Conservation (phyloP, 2,113 vertebrate genomes). For the Nothobranchius kuhntae region DNA sequence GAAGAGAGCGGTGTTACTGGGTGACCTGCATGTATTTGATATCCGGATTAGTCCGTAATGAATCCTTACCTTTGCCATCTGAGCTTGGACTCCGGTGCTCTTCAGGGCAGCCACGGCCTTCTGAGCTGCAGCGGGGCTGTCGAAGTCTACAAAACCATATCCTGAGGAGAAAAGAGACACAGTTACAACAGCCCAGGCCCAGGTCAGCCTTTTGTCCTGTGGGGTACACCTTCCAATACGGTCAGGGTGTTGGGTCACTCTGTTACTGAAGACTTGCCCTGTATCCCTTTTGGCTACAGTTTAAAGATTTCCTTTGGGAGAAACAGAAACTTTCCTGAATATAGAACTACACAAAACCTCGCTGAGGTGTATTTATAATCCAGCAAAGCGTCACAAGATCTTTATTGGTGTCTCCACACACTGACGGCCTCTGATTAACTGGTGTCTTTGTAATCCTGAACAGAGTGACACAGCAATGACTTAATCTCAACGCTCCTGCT, state of each 20-base stretch:
- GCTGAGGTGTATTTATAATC: conserved; percentile 31
- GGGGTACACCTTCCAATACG: conserved; percentile 34
- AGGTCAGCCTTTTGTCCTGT: conserved; percentile 65
- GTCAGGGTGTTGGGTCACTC: background rate
- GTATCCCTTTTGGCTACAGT: background rate
- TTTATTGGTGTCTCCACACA: conserved; percentile 39
- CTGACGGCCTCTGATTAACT: conserved; percentile 38
- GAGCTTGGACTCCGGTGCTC: conserved; percentile 92
- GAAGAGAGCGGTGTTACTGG: conserved; percentile 22
- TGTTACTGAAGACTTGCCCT: background rate
- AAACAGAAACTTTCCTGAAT: background rate
- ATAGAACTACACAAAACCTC: background rate
- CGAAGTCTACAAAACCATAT: conserved; percentile 98
- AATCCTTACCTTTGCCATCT: conserved; percentile 97
- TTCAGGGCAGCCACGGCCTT: conserved; percentile 96
- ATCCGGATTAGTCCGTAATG: conserved; percentile 51
- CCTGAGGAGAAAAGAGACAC: conserved; percentile 79
- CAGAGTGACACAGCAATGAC: conserved; percentile 56
- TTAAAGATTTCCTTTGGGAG: background rate
- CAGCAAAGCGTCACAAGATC: conserved; percentile 28
- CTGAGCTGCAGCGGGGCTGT: conserved; percentile 95
- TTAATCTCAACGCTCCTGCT: conserved; percentile 43
- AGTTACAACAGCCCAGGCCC: conserved; percentile 22
- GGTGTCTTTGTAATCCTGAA: conserved; percentile 65
- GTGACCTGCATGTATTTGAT: conserved; percentile 34